Evolutionary conservation across 2,113 vertebrate species (phyloP), one percentile per base, ranked within the genome.

Genomic region (Ifrita kowaldi): DNA sequence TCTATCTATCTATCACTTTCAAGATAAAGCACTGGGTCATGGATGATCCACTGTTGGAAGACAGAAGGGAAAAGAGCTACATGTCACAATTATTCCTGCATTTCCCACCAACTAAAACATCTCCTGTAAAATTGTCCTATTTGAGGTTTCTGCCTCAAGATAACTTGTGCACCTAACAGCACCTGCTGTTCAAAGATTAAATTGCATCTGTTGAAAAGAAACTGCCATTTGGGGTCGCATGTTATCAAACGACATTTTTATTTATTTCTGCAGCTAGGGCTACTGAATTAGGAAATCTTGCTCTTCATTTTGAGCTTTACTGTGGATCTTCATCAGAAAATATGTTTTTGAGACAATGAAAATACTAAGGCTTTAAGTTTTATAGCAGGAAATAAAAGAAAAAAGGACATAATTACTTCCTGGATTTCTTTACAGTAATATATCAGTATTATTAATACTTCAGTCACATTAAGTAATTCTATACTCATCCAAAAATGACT

Each of bases 151-250:
- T 97, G 83, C 81, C 94, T 97, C 56, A 13, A 94, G 92, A 75
- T 94, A 93, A 94, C 78, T 93, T 97, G 84, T 95, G 56, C 84
- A 97, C n/a, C n/a, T n/a, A n/a, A n/a, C n/a, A n/a, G n/a, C n/a
- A n/a, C 93, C 93, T 97, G 93, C 89, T 80, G 75, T 91, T 98
- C 84, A 92, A 94, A 97, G 95, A 97, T 97, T 95, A 97, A 95
- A 92, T 79, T 30, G 33, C 55, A 59, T 93, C 86, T 97, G 62
- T 65, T 96, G 93, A 95, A 85, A 96, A 91, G 88, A 94, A 97
- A 90, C 33, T 86, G 88, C 60, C 93, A 75, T 33, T 68, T 39
- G 39, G 57, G 79, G 90, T 90, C 84, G 88, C 84, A 46, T 84
- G 68, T 87, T 97, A 89, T 84, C 87, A 75, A 90, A 88, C 81